A percentile compares a stretch with the other conserved stretches of the same genome.
These are phyloP conservation scores for Eolophus roseicapilla DNA, from an alignment of 2,113 vertebrate species.

Conservation along the genomic window DNA sequence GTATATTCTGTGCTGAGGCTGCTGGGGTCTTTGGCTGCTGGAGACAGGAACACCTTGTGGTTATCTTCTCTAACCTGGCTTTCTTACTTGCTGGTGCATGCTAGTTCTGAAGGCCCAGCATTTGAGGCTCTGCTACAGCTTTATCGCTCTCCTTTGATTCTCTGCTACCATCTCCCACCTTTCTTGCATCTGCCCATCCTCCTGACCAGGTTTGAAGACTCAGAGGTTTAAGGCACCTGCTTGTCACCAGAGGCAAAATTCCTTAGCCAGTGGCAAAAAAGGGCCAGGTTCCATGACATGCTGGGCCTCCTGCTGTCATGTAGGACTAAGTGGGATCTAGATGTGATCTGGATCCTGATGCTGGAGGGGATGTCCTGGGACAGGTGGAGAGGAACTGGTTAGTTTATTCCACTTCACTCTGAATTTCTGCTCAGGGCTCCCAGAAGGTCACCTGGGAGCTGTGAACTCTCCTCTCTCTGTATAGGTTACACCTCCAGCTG, in stretches of 20 bases:
- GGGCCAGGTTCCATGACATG: background rate
- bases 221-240: background rate
- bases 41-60: background rate
- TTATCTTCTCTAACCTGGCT: background rate
- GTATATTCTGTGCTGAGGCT: background rate
- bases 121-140: background rate
- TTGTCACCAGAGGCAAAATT: background rate
- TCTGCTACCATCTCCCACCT: background rate
- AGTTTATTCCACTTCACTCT: background rate
- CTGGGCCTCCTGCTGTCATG: background rate
- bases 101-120: background rate
- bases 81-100: background rate
- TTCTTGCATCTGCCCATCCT: background rate
- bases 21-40: background rate
- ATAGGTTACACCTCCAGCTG: constrained; percentile 55
- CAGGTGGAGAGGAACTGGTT: background rate
- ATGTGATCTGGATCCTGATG: background rate
- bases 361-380: background rate
- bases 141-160: background rate
- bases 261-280: background rate
- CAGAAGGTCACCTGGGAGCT: background rate
- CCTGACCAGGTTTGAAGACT: background rate
- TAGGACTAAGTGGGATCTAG: background rate
- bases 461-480: background rate
- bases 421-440: background rate